Conservation (phyloP, 2,113 vertebrate genomes). For the Puntigrus tetrazona region DNA sequence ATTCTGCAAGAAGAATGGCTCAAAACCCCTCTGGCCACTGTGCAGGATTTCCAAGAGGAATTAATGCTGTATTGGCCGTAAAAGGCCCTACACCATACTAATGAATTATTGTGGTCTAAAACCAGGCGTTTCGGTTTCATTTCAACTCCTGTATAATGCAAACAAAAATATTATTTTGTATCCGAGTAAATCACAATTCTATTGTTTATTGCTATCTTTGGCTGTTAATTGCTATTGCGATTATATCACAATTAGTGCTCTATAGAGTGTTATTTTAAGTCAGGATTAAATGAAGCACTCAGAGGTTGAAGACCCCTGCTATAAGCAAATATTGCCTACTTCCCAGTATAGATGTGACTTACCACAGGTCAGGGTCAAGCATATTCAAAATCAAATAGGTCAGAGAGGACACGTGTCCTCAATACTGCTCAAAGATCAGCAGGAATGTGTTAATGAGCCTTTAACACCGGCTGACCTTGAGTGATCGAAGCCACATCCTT, state of each 20-base stretch:
- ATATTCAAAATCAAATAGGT: background rate
- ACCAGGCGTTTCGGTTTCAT: no score
- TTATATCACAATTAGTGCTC: background rate
- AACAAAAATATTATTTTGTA: no score
- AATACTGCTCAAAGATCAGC: slow-evolving; percentile 34
- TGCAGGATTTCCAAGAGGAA: no score
- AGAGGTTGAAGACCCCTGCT: background rate
- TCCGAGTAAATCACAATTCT: no score
- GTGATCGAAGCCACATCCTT: slow-evolving; percentile 24
- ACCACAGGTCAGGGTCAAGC: slow-evolving; percentile 17
- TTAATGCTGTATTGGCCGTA: no score
- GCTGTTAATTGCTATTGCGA: no score
- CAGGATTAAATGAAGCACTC: background rate
- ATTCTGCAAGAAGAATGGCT: no score
- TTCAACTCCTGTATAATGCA: no score
- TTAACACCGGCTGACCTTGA: slow-evolving; percentile 34
- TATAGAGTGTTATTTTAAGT: background rate
- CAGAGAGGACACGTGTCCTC: slow-evolving; percentile 10
- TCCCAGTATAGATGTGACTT: background rate
- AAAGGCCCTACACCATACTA: no score
- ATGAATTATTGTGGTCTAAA: no score
- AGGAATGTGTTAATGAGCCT: slow-evolving; percentile 38
- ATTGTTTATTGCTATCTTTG: no score
- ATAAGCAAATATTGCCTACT: background rate
- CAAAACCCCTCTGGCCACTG: no score